Base-by-base conservation (phyloP, 2,113 vertebrate genomes). In the Protomyctophum bolini region DNA sequence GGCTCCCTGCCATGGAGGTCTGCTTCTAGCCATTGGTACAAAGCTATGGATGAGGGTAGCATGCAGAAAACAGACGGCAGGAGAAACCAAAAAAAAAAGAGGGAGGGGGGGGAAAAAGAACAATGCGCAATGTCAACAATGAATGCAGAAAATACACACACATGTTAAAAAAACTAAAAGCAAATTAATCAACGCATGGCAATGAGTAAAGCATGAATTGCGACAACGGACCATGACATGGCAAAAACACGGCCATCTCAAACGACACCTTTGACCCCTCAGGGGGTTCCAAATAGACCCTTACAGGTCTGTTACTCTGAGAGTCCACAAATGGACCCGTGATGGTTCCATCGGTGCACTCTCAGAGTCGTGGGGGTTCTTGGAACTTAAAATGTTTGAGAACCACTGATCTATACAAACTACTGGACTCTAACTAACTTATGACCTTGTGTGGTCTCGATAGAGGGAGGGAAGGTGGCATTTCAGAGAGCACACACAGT, bases 11-110 rank as follows among this genome's bases (percentile, higher is more conserved):
- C 95, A 89, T 94, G 96, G 71, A 94, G 96, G 79, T 97, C 95
- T 86, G 96, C 95, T 94, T 97, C 95, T 79, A 98, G 94, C 95
- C 95, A 97, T 89, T 94, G 95, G 95, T 95, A 96, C 93, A 98
- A 95, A 89, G 96, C 97, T 98, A 94, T 56, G 92, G 69, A 70
- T 3, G 83, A 87, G 91, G 33, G 92, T 89, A 21, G 87, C 83
- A 93, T 83, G 95, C 80, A 94, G 88, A 93, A 83, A 93, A 86
- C 68, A 91, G 88, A 93, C 83, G 93, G 85, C 68, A 91, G 92
- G 90, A 93, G 85, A 85, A 77, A 73, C 33, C 33, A 89, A 74
- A 79, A 83, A 75, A 55, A 87, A 76, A 75, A 76, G 41, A n/a
- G n/a, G n/a, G n/a, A n/a, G 82, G 61, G 33, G 63, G 52, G 63